Conservation (phyloP, 2,888 invertebrate genomes). For the Prosapia bicincta region DNA sequence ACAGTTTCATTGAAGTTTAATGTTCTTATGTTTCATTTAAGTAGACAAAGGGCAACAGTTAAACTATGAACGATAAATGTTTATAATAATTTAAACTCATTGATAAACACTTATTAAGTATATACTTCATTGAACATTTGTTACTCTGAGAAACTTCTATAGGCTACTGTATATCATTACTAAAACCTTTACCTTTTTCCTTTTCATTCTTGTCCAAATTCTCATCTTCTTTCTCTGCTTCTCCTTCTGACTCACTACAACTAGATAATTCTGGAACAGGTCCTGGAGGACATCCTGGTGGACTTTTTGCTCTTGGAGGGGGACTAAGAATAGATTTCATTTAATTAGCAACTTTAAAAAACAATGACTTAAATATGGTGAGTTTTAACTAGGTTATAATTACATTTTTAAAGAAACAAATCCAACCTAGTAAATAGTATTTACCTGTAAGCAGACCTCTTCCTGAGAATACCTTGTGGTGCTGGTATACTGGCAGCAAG, state of each 20-base stretch:
- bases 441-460: constrained; percentile 57
- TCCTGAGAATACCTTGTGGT: constrained; percentile 69
- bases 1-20: too few species aligned
- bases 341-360: background rate
- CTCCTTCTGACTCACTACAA: constrained; percentile 52
- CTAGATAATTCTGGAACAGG: constrained; percentile 74
- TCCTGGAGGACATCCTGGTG: constrained; percentile 85
- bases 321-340: constrained; percentile 10
- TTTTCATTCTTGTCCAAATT: background rate
- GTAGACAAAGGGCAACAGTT: too few species aligned
- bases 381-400: too few species aligned
- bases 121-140: too few species aligned
- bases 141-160: too few species aligned
- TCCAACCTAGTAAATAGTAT: too few species aligned
- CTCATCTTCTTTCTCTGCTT: constrained; percentile 23
- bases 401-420: too few species aligned
- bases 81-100: too few species aligned
- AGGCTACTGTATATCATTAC: too few species aligned
- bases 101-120: too few species aligned
- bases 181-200: background rate
- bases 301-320: constrained; percentile 54
- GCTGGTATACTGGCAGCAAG: constrained; percentile 51
- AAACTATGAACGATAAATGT: too few species aligned
- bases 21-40: too few species aligned
- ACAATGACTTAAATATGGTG: background rate